Conservation (phyloP, 2,113 vertebrate species). For the Tetrax tetrax region DNA sequence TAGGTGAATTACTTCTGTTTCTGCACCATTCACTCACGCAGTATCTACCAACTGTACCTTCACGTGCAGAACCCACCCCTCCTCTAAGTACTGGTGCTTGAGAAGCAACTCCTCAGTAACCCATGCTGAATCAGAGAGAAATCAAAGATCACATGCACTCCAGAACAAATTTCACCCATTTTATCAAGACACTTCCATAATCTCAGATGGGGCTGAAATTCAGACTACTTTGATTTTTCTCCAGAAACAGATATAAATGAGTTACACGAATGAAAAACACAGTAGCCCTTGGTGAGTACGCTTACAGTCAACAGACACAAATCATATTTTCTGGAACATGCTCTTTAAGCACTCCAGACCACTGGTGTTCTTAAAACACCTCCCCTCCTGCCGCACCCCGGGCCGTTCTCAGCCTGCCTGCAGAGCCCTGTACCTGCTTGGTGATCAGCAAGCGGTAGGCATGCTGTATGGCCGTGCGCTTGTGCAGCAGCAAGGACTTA, state of each 20-base stretch:
- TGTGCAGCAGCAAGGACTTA: constrained; percentile 94
- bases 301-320: background rate
- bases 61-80: background rate
- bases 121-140: background rate
- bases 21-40: background rate
- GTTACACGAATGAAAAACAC: background rate
- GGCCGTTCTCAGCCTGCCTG: background rate
- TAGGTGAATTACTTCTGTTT: background rate
- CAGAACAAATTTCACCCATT: background rate
- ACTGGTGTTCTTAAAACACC: too few species aligned
- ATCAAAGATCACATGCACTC: background rate
- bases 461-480: constrained; percentile 90
- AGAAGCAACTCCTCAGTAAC: background rate
- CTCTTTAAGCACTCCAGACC: background rate
- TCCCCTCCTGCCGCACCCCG: too few species aligned
- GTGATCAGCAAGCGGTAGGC: constrained; percentile 89
- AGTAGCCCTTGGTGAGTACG: background rate
- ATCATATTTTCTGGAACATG: background rate
- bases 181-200: background rate
- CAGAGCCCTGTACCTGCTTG: constrained; percentile 79
- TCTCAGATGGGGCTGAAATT: background rate
- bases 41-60: background rate
- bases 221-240: background rate
- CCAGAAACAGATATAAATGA: background rate
- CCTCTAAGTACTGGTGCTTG: background rate